Conservation (phyloP, 2,888 invertebrate species). For the Congeria kusceri region DNA sequence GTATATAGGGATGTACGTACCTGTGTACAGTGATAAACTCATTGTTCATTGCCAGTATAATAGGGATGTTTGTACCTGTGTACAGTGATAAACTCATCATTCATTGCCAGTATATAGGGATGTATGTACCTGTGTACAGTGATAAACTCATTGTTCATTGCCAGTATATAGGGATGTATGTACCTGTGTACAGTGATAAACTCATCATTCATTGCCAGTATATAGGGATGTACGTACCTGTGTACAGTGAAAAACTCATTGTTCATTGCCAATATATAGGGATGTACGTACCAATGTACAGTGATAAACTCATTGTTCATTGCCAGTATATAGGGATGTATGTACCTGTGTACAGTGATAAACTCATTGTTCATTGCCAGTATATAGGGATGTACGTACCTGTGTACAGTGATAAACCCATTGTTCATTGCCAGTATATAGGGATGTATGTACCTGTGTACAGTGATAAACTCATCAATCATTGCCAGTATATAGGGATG, state of each 20-base stretch:
- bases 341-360: slow-evolving; percentile 86
- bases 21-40: slow-evolving; percentile 86
- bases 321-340: slow-evolving; percentile 86
- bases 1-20: slow-evolving; percentile 86
- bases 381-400: slow-evolving; percentile 86
- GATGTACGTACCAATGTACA: slow-evolving; percentile 86
- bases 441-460: slow-evolving; percentile 86
- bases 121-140: slow-evolving; percentile 86
- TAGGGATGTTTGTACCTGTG: slow-evolving; percentile 84
- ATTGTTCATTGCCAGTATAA: slow-evolving; percentile 85
- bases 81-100: slow-evolving; percentile 86
- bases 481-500: slow-evolving; percentile 86
- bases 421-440: slow-evolving; percentile 86
- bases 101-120: slow-evolving; percentile 86
- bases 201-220: slow-evolving; percentile 86
- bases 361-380: slow-evolving; percentile 86
- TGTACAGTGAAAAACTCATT: slow-evolving; percentile 86
- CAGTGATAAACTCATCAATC: slow-evolving; percentile 86
- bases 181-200: slow-evolving; percentile 87
- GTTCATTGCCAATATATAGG: slow-evolving; percentile 86
- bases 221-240: slow-evolving; percentile 86
- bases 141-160: slow-evolving; percentile 86
- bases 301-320: slow-evolving; percentile 86
- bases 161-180: slow-evolving; percentile 86
- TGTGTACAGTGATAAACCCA: slow-evolving; percentile 86